phyloP scores from a whole-genome alignment of 2,797 vertebrate species.

The Vespertilio murinus region DNA sequence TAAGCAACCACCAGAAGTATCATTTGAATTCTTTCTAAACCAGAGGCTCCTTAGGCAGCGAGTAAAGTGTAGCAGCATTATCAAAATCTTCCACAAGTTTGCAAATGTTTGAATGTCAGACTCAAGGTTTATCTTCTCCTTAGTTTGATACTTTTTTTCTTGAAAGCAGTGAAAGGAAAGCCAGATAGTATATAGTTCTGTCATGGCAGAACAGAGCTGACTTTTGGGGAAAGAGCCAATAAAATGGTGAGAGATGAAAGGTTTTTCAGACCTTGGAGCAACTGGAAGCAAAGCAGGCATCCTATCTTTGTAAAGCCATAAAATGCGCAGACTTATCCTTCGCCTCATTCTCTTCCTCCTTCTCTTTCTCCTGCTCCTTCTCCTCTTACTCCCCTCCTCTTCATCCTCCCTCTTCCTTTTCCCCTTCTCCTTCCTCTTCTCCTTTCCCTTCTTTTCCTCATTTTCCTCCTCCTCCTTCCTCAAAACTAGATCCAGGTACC shows the following conservation, averaged over 20 bases:
- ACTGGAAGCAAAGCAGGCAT: neutral
- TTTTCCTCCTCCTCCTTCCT: too few species aligned
- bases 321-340: neutral
- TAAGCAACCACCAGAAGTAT: neutral
- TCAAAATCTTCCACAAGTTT: neutral
- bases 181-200: neutral
- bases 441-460: too few species aligned
- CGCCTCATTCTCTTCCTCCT: too few species aligned
- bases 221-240: neutral
- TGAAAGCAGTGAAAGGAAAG: neutral
- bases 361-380: too few species aligned
- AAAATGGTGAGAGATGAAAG: neutral
- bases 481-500: neutral
- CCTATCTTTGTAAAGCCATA: neutral
- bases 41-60: neutral
- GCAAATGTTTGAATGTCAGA: neutral
- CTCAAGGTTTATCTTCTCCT: neutral
- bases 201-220: neutral
- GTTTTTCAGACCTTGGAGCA: constrained; percentile 2
- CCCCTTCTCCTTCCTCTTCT: too few species aligned
- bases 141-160: neutral
- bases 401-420: neutral
- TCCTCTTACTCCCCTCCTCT: neutral
- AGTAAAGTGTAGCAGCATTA: neutral
- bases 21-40: constrained; percentile 40